Percentiles rank a stretch among this genome's conserved stretches.
These are phyloP conservation scores for Drosophila mulleri DNA, from an alignment of 2,888 invertebrate genomes.

Conservation along the genomic window DNA sequence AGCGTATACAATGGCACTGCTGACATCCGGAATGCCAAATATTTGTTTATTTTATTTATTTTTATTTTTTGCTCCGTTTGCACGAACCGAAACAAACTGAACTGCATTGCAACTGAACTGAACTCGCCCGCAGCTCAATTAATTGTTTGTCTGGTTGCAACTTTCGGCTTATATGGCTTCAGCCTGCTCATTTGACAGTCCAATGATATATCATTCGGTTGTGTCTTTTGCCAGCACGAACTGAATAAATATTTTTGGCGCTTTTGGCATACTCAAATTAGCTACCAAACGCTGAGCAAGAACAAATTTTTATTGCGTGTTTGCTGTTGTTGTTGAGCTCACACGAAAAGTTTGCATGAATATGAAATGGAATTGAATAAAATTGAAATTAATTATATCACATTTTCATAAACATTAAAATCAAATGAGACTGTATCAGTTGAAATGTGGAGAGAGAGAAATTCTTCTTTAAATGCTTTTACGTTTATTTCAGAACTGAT, in stretches of 20 bases:
- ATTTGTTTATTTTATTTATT: not conserved
- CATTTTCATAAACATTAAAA: slow-evolving; percentile 19
- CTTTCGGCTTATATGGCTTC: slow-evolving; percentile 1
- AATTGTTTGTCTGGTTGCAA: slow-evolving; percentile 40
- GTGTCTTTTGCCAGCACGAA: slow-evolving; percentile 19
- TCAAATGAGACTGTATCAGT: slow-evolving; percentile 1
- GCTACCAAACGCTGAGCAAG: slow-evolving; percentile 22
- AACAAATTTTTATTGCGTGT: slow-evolving; percentile 19
- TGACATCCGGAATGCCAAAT: slow-evolving; percentile 35
- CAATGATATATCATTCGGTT: slow-evolving; percentile 30
- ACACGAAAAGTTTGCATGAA: not conserved
- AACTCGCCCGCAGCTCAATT: slow-evolving; percentile 35
- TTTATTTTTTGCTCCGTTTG: not conserved
- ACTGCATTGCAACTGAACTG: slow-evolving; percentile 2
- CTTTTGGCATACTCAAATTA: slow-evolving; percentile 32
- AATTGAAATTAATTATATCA: slow-evolving; percentile 30
- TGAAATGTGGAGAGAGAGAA: not conserved
- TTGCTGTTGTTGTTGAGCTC: slow-evolving; percentile 16
- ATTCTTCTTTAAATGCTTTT: too few relatives aligned
- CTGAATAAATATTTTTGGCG: slow-evolving; percentile 20
- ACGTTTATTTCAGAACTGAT: too few relatives aligned
- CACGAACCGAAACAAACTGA: not conserved
- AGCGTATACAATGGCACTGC: slow-evolving; percentile 43
- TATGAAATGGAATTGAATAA: slow-evolving; percentile 37
- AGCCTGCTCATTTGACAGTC: slow-evolving; percentile 29